A percentile compares a stretch with the other conserved stretches of the same genome.
Evolutionary conservation across 92 coral and sea anemone species (phyloP).

Genomic region (Epizoanthus scotinus): DNA sequence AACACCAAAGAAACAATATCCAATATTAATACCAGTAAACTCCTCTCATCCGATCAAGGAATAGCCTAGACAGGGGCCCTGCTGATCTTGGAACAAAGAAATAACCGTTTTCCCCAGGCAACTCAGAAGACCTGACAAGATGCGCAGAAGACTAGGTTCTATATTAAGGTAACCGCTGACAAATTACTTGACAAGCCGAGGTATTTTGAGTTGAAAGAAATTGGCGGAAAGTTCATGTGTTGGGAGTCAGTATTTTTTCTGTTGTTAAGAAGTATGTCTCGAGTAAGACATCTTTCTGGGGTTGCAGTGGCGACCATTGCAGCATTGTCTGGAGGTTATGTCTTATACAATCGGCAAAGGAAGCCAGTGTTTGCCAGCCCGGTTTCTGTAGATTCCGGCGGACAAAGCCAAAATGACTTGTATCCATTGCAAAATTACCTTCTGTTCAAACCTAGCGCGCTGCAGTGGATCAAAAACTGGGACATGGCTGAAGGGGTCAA

Average conservation of each 20-base stretch:
- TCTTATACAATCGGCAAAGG: constrained; percentile 51
- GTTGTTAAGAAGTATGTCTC: constrained; percentile 49
- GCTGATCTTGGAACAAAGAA: too few relatives aligned
- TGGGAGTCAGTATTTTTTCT: neutral
- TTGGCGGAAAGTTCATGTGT: neutral
- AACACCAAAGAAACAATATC: too few relatives aligned
- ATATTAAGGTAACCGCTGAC: constrained; percentile 24
- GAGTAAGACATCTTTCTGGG: constrained; percentile 62
- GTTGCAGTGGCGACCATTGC: constrained; percentile 72
- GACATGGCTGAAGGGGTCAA: constrained; percentile 64
- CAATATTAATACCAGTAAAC: too few relatives aligned
- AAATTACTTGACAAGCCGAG: neutral
- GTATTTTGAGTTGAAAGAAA: neutral
- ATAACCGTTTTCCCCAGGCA: too few relatives aligned
- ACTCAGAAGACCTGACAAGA: neutral
- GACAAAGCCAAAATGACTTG: constrained; percentile 36
- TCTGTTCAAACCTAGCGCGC: constrained; percentile 63
- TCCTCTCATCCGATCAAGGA: too few relatives aligned
- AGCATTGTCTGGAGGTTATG: constrained; percentile 75
- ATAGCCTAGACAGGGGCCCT: too few relatives aligned
- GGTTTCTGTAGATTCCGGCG: constrained; percentile 32
- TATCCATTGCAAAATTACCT: constrained; percentile 53
- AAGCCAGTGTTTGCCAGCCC: constrained; percentile 62
- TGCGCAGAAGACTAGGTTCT: constrained; percentile 14
- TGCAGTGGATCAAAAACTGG: constrained; percentile 83